Evolutionary conservation across 2,797 vertebrate genomes (phyloP), one percentile per base, ranked within the genome.

Genomic region (Sphaeramia orbicularis): DNA sequence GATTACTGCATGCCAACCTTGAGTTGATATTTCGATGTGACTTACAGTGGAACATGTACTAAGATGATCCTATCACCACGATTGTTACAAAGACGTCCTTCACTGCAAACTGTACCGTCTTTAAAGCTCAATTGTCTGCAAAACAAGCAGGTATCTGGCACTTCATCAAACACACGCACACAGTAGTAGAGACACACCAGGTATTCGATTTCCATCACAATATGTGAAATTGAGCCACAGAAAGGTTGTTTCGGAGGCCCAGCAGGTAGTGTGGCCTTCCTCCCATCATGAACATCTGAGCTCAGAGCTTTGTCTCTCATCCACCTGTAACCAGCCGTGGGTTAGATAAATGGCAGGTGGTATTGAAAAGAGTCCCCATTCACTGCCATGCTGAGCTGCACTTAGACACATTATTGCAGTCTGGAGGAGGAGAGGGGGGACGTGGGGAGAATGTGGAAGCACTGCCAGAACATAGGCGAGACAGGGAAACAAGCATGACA

Each of bases 331-430:
- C 75, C 74, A 78, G 51, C 71, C 14, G 55, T 76, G 80, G 76
- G 86, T 90, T 81, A 92, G 86, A 89, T 91, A 89, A 91, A 93
- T 89, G 86, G 65, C 86, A 85, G 86, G 74, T 78, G 71, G 75
- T 71, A 71, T 63, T 84, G 82, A 88, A 87, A 89, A 84, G 62
- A 61, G 70, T 73, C 76, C 62, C 80, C 78, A 80, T 81, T 84
- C 83, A 76, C 55, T 10, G 59, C 73, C 86, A 85, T 61, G 56
- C 85, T 84, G 82, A 86, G 87, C 85, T 72, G 76, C 89, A 84
- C 86, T 90, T 78, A 80, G 80, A 80, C 86, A 75, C 84, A 88
- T 85, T 91, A 83, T 82, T 83, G 71, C 80, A 76, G 80, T 71
- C 71, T 78, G 76, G 66, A 80, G 76, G 76, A 86, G 73, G 74